phyloP scores from a whole-genome alignment of 2,888 invertebrate genomes.

The Nesidiocoris tenuis region DNA sequence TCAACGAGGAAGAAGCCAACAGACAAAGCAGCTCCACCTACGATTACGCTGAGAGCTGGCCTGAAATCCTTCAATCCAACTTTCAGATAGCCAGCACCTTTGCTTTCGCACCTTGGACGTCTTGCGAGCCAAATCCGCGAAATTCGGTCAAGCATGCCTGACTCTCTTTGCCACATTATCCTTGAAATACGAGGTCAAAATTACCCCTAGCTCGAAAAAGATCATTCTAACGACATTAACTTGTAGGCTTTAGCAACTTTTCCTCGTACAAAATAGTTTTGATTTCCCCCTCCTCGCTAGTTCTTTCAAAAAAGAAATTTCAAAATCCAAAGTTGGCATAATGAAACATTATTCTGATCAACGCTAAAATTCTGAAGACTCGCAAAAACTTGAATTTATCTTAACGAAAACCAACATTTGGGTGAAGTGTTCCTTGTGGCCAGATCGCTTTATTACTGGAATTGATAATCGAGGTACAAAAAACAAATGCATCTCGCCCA shows the following conservation, averaged over 20 bases:
- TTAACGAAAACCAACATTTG: too few relatives aligned
- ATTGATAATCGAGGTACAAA: conserved; percentile 61
- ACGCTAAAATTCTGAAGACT: too few relatives aligned
- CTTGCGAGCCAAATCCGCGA: conserved; percentile 60
- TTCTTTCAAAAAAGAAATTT: too few relatives aligned
- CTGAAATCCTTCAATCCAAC: conserved; percentile 51
- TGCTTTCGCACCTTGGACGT: conserved; percentile 59
- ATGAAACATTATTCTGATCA: too few relatives aligned
- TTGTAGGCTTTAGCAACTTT: too few relatives aligned
- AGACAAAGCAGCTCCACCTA: conserved; percentile 23
- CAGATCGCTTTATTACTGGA: conserved; percentile 60
- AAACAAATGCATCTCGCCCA: conserved; percentile 67
- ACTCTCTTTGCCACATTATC: conserved; percentile 63
- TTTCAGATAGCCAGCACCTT: conserved; percentile 58
- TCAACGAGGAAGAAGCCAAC: conserved; percentile 27
- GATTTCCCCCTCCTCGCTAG: too few relatives aligned
- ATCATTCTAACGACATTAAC: too few relatives aligned
- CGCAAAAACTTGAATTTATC: too few relatives aligned
- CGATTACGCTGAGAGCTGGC: conserved; percentile 46
- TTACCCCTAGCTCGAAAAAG: too few relatives aligned
- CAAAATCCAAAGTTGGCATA: too few relatives aligned
- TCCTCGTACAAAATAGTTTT: too few relatives aligned
- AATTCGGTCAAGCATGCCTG: conserved; percentile 55
- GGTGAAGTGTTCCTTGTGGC: conserved; percentile 59
- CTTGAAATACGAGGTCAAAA: conserved; percentile 55